phyloP scores from a whole-genome alignment of 2,888 invertebrate species.

The Agriopis leucophaearia region DNA sequence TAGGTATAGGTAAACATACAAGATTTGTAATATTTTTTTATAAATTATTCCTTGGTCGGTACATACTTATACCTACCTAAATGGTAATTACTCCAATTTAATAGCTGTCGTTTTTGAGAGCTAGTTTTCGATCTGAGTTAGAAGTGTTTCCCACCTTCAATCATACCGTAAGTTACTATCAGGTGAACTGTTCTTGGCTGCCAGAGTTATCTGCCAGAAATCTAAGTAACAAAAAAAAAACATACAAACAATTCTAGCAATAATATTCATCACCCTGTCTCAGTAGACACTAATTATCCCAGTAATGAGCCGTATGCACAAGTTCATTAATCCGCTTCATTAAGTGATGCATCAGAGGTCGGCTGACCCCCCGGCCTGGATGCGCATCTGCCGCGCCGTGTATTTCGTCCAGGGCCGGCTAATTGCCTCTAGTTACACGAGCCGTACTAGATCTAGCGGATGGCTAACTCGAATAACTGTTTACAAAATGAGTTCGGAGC shows the following conservation, averaged over 20 bases:
- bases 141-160: too few species aligned
- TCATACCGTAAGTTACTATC: too few species aligned
- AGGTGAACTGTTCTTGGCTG: not conserved
- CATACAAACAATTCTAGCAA: not conserved
- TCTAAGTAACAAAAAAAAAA: too few species aligned
- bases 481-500: conserved; percentile 13
- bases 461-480: conserved; percentile 15
- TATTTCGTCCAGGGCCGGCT: conserved; percentile 14
- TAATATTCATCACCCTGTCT: not conserved
- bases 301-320: not conserved
- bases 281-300: not conserved
- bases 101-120: not conserved
- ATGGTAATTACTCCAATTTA: too few species aligned
- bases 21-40: too few species aligned
- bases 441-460: conserved; percentile 13
- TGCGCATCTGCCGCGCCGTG: conserved; percentile 23
- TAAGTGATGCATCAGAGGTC: conserved; percentile 13
- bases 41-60: too few species aligned
- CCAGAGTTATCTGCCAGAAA: not conserved
- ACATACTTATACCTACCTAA: too few species aligned
- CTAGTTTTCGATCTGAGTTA: not conserved
- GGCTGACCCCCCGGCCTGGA: conserved; percentile 20
- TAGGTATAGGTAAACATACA: too few species aligned
- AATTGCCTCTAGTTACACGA: conserved; percentile 33
- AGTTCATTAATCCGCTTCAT: conserved; percentile 11